These are phyloP conservation scores for Hystrix brachyura DNA, from an alignment of 2,113 vertebrate species.

Conservation along the genomic window DNA sequence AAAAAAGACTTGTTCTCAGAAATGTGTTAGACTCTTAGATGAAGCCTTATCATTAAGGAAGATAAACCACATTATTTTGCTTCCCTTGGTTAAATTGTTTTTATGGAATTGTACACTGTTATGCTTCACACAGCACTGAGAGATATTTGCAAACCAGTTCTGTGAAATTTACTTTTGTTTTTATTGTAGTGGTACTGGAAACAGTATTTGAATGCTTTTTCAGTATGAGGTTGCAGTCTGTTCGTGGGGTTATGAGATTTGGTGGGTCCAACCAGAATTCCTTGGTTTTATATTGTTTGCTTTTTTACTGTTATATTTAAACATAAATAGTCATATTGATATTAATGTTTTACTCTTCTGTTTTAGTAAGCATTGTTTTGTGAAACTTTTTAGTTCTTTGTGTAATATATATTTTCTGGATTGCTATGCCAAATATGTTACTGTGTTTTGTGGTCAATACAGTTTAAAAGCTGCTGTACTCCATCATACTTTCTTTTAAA, in stretches of 20 bases:
- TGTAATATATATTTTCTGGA: not conserved
- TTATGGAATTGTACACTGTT: not conserved
- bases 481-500: slow-evolving; percentile 9
- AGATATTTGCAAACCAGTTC: not conserved
- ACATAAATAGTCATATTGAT: slow-evolving; percentile 11
- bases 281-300: slow-evolving; percentile 45
- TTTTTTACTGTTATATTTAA: slow-evolving; percentile 18
- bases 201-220: slow-evolving; percentile 45
- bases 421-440: slow-evolving; percentile 33
- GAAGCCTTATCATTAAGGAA: not conserved
- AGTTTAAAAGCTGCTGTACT: not conserved
- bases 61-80: not conserved
- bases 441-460: not conserved
- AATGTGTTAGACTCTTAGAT: not conserved
- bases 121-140: not conserved
- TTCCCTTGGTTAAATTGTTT: not conserved
- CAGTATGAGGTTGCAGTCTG: not conserved
- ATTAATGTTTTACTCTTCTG: slow-evolving; percentile 26
- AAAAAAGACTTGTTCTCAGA: slow-evolving; percentile 29
- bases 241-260: not conserved
- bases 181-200: slow-evolving; percentile 5
- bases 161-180: slow-evolving; percentile 19
- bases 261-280: not conserved
- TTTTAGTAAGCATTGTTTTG: slow-evolving; percentile 28
- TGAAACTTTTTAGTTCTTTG: not conserved